These are phyloP conservation scores for Plutella xylostella DNA, from an alignment of 2,888 invertebrate genomes.

Conservation along the genomic window DNA sequence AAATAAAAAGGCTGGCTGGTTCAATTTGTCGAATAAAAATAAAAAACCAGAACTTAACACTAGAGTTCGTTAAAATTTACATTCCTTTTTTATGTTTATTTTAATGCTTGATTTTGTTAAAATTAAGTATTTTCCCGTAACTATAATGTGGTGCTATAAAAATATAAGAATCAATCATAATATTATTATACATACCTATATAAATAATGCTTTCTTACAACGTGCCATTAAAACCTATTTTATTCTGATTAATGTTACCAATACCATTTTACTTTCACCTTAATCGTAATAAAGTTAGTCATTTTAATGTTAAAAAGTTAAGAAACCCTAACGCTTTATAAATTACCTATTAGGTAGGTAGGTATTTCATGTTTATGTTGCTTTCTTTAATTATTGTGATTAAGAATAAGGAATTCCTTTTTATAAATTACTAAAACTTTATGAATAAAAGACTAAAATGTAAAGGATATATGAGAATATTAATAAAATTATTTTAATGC, in stretches of 20 bases:
- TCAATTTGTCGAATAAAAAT: constrained; percentile 69
- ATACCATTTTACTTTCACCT: constrained; percentile 7
- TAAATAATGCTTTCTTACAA: no score
- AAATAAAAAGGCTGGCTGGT: constrained; percentile 80
- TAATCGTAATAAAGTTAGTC: background rate
- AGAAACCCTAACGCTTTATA: background rate
- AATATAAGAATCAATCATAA: background rate
- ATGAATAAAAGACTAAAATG: no score
- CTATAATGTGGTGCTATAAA: background rate
- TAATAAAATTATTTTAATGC: no score
- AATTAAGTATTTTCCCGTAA: background rate
- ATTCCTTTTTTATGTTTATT: background rate
- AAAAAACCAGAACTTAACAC: constrained; percentile 52
- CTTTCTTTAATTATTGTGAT: no score
- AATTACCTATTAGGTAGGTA: background rate
- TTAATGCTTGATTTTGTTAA: background rate
- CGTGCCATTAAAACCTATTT: constrained; percentile 16
- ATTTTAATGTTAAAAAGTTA: background rate
- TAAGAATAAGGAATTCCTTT: no score
- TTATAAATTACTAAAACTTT: no score
- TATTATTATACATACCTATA: background rate
- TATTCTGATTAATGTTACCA: constrained; percentile 17
- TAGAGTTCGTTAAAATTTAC: constrained; percentile 41
- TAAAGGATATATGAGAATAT: no score
- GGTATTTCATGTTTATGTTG: no score